phyloP scores from a whole-genome alignment of 2,888 invertebrate genomes.

The Lomographa bimaculata region DNA sequence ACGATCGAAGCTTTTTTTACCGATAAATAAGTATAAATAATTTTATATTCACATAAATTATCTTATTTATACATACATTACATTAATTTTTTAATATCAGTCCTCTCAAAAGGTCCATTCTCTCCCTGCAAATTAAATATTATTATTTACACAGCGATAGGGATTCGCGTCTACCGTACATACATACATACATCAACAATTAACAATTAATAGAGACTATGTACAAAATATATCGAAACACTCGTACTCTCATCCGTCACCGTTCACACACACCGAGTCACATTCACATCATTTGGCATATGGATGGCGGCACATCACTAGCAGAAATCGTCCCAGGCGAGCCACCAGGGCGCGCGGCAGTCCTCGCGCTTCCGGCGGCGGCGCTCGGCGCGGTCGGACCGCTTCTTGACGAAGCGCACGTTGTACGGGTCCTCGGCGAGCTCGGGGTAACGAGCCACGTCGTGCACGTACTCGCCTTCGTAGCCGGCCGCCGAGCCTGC shows the following conservation, averaged over 20 bases:
- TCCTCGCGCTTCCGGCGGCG: slow-evolving; percentile 88
- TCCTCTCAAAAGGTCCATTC: slow-evolving; percentile 84
- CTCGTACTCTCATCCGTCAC: slow-evolving; percentile 65
- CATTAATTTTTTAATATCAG: slow-evolving; percentile 83
- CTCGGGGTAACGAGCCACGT: slow-evolving; percentile 94
- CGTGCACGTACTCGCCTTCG: slow-evolving; percentile 96
- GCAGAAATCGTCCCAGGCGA: slow-evolving; percentile 72
- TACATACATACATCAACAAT: slow-evolving; percentile 84
- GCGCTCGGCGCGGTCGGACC: slow-evolving; percentile 87
- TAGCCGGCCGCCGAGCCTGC: slow-evolving; percentile 92
- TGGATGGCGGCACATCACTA: slow-evolving; percentile 78
- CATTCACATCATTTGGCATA: slow-evolving; percentile 79
- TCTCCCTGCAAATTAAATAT: slow-evolving; percentile 83
- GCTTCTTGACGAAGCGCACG: slow-evolving; percentile 93
- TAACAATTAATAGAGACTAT: slow-evolving; percentile 84
- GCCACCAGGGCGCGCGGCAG: slow-evolving; percentile 77
- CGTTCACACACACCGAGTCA: slow-evolving; percentile 60
- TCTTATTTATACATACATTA: slow-evolving; percentile 83
- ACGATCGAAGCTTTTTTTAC: slow-evolving; percentile 83
- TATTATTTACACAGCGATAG: slow-evolving; percentile 83
- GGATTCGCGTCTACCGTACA: slow-evolving; percentile 82
- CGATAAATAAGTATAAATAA: slow-evolving; percentile 84
- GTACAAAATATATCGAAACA: slow-evolving; percentile 79
- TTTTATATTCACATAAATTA: slow-evolving; percentile 83
- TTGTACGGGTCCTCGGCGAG: slow-evolving; percentile 98